Evolutionary conservation across 2,113 vertebrate genomes (phyloP).

Genomic region (Bujurquina vittata): DNA sequence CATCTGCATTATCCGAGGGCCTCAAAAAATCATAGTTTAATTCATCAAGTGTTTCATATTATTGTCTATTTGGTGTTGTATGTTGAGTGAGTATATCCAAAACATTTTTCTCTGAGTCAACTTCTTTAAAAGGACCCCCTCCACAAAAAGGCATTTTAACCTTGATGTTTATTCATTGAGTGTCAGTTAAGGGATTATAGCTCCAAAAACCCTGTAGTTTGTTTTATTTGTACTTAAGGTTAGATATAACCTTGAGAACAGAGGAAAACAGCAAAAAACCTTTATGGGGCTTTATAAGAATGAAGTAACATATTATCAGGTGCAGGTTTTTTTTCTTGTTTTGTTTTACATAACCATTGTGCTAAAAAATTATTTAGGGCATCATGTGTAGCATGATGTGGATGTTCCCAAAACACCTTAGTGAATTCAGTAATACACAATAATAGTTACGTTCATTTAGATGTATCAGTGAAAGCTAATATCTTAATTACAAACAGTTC

Average conservation of each 20-base stretch:
- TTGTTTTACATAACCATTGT: too few species aligned
- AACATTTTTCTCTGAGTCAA: neutral
- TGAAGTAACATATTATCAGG: constrained; percentile 1
- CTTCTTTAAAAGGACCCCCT: neutral
- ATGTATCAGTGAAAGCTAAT: neutral
- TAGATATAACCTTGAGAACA: neutral
- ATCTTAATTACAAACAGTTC: neutral
- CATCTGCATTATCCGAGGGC: neutral
- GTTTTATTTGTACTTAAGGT: neutral
- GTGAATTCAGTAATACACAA: neutral
- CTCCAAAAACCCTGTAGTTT: neutral
- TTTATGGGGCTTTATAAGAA: neutral
- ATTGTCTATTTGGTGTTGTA: neutral
- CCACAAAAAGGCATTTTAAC: neutral
- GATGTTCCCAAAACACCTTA: neutral
- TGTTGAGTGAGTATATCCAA: neutral
- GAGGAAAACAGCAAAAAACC: fast-evolving
- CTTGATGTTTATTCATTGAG: neutral
- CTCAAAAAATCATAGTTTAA: neutral
- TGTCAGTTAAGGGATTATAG: neutral
- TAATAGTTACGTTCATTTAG: neutral
- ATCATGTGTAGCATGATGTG: too few species aligned
- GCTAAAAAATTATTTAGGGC: too few species aligned
- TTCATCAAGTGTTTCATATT: neutral
- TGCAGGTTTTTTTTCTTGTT: too few species aligned